Conservation (phyloP, 2,113 vertebrate genomes). For the Seriola aureovittata region DNA sequence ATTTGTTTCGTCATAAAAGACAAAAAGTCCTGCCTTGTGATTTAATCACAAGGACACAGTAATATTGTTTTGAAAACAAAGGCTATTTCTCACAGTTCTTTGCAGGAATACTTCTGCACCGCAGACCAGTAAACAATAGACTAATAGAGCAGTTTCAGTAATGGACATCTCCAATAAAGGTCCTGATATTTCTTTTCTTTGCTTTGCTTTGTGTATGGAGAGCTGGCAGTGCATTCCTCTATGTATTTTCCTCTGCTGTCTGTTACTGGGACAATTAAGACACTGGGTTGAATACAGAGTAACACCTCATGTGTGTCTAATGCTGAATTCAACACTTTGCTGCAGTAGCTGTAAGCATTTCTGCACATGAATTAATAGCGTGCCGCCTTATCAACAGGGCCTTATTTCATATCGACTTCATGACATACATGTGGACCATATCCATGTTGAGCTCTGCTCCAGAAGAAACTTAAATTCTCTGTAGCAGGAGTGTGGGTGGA, state of each 20-base stretch:
- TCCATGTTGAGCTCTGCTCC: slow-evolving; percentile 65
- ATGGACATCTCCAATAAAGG: slow-evolving; percentile 43
- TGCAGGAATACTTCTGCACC: slow-evolving; percentile 23
- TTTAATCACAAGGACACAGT: slow-evolving; percentile 56
- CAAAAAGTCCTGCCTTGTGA: slow-evolving; percentile 33
- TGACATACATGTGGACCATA: slow-evolving; percentile 33
- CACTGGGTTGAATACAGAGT: slow-evolving; percentile 36
- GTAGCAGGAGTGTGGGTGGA: slow-evolving; percentile 29
- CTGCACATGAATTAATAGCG: slow-evolving; percentile 30
- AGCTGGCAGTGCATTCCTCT: background rate
- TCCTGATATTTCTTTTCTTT: slow-evolving; percentile 35
- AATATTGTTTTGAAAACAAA: slow-evolving; percentile 56
- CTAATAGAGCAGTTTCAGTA: slow-evolving; percentile 54
- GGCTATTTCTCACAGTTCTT: slow-evolving; percentile 29
- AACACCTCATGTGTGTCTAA: slow-evolving; percentile 19
- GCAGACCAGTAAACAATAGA: slow-evolving; percentile 44
- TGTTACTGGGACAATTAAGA: slow-evolving; percentile 19
- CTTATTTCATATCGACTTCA: slow-evolving; percentile 55
- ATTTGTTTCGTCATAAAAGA: slow-evolving; percentile 48
- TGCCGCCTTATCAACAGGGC: slow-evolving; percentile 31
- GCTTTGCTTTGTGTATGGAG: slow-evolving; percentile 17
- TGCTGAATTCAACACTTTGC: slow-evolving; percentile 40
- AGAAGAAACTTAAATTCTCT: slow-evolving; percentile 67
- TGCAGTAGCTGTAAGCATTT: slow-evolving; percentile 27
- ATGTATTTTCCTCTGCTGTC: slow-evolving; percentile 29